phyloP scores from a whole-genome alignment of 2,113 vertebrate species.

The Promerops cafer region DNA sequence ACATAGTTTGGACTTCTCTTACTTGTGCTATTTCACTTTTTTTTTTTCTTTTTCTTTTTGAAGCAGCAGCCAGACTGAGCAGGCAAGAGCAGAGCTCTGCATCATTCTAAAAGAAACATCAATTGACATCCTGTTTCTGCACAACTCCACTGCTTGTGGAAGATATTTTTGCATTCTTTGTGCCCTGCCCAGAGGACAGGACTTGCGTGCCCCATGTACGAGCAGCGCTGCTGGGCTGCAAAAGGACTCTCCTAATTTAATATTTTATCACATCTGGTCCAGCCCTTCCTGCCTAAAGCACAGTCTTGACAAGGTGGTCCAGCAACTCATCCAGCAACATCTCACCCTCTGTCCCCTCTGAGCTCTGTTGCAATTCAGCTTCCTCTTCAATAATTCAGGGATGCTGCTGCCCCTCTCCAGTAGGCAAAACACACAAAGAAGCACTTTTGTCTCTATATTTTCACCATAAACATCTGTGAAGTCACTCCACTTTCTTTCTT shows the following conservation, averaged over 20 bases:
- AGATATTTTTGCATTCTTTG: background rate
- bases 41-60: background rate
- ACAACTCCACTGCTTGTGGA: background rate
- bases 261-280: background rate
- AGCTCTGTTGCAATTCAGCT: background rate
- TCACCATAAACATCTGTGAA: background rate
- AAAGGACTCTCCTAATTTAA: background rate
- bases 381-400: background rate
- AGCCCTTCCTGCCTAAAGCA: background rate
- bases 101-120: background rate
- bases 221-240: background rate
- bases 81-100: background rate
- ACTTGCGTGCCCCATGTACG: fast-evolving
- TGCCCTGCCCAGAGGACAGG: background rate
- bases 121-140: background rate
- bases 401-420: background rate
- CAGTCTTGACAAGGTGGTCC: background rate
- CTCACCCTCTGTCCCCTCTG: background rate
- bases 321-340: background rate
- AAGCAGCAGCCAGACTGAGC: background rate
- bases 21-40: background rate
- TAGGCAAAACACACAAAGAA: background rate
- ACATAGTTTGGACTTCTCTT: background rate
- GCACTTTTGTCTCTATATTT: background rate
- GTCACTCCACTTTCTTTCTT: background rate